Evolutionary conservation across 2,888 invertebrate species (phyloP).

Genomic region (Caenorhabditis sulstoni): DNA sequence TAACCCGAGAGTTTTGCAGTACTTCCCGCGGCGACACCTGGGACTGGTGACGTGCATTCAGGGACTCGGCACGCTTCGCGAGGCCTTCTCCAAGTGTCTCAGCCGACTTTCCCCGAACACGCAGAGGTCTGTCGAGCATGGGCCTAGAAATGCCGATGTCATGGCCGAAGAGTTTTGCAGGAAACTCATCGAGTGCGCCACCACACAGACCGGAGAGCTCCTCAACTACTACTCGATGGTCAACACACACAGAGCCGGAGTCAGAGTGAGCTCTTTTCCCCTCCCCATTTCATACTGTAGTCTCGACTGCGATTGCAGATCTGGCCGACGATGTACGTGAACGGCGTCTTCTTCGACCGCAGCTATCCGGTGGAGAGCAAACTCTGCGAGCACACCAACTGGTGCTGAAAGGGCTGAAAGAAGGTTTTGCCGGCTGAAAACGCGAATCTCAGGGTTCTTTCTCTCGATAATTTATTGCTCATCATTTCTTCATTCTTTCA

Average conservation of each 20-base stretch:
- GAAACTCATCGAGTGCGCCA: slow-evolving; percentile 76
- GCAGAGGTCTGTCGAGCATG: slow-evolving; percentile 70
- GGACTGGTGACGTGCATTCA: slow-evolving; percentile 79
- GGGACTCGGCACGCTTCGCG: slow-evolving; percentile 75
- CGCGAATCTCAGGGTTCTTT: slow-evolving; percentile 36
- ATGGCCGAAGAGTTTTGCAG: slow-evolving; percentile 33
- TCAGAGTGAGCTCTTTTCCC: slow-evolving; percentile 55
- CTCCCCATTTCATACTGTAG: too few species aligned
- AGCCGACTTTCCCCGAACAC: slow-evolving; percentile 76
- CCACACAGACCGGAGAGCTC: slow-evolving; percentile 79
- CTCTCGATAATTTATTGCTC: slow-evolving; percentile 46
- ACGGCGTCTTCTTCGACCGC: slow-evolving; percentile 79
- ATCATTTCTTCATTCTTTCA: slow-evolving; percentile 3
- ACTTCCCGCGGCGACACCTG: slow-evolving; percentile 78
- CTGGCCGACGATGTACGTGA: slow-evolving; percentile 80
- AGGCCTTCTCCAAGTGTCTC: slow-evolving; percentile 77
- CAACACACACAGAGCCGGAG: slow-evolving; percentile 79
- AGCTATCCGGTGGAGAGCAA: slow-evolving; percentile 77
- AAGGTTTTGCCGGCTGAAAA: slow-evolving; percentile 1
- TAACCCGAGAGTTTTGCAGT: slow-evolving; percentile 50
- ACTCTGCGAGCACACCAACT: slow-evolving; percentile 76
- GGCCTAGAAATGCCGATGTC: too few species aligned
- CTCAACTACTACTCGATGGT: slow-evolving; percentile 80
- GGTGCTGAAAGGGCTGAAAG: slow-evolving; percentile 66
- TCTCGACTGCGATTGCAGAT: too few species aligned